Conservation (phyloP, 2,888 invertebrate species). For the Acanthopleura granulata region DNA sequence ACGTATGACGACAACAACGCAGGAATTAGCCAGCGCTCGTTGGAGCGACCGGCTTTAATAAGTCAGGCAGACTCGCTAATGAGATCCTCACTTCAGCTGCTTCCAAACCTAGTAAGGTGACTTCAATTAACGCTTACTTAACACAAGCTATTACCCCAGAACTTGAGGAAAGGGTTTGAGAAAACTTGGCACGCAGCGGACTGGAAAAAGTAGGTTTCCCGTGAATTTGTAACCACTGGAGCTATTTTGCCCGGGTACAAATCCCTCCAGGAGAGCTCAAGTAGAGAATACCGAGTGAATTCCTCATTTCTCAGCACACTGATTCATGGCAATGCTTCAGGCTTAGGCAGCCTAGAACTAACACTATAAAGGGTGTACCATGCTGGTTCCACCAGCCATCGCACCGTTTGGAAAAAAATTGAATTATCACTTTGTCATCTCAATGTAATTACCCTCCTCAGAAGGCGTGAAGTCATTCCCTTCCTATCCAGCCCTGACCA, state of each 20-base stretch:
- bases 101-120: not conserved
- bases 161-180: no score
- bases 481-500: not conserved
- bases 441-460: not conserved
- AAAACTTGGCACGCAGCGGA: no score
- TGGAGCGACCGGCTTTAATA: not conserved
- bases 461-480: not conserved
- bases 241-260: no score
- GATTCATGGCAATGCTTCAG: no score
- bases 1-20: not conserved
- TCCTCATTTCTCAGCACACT: no score
- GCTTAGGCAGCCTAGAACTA: no score
- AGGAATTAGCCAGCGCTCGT: not conserved
- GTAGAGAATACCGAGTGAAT: no score
- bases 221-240: no score
- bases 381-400: no score
- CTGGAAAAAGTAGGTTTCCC: no score
- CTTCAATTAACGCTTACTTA: constrained; percentile 2
- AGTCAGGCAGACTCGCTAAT: not conserved
- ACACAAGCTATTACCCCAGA: not conserved
- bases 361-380: no score
- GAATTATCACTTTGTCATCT: not conserved
- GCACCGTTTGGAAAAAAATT: not conserved
- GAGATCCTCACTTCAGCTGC: not conserved
- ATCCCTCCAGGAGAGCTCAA: no score